Percentiles rank a stretch among this genome's conserved stretches.
Conservation (phyloP, 2,888 invertebrate genomes). For the Acanthosepion lycidas region DNA sequence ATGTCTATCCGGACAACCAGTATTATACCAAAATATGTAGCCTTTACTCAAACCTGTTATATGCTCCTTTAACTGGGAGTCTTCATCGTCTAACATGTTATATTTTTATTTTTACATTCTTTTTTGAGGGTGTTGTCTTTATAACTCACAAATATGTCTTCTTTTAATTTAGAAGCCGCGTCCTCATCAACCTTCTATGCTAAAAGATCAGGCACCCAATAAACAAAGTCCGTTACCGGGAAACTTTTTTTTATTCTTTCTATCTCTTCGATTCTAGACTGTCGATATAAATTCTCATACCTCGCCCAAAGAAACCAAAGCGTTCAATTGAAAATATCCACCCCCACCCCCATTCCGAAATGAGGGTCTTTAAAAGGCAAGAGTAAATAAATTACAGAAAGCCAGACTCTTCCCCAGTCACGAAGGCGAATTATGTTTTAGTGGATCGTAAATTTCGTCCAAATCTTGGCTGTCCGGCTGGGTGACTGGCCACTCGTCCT, state of each 20-base stretch:
- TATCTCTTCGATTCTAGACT: not conserved
- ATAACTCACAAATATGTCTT: not conserved
- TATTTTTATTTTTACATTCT: not conserved
- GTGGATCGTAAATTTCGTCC: conserved; percentile 33
- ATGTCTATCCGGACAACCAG: no score
- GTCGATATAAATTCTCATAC: not conserved
- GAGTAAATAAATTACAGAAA: not conserved
- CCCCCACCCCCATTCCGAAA: not conserved
- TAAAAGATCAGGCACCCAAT: not conserved
- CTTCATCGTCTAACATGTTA: not conserved
- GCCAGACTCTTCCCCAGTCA: not conserved
- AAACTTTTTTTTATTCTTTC: not conserved
- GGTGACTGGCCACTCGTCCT: not conserved
- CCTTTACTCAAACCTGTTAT: not conserved
- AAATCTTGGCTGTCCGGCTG: conserved; percentile 21
- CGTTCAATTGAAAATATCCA: not conserved
- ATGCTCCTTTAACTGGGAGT: not conserved
- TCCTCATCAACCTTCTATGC: not conserved
- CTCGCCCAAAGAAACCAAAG: not conserved
- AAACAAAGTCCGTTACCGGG: not conserved
- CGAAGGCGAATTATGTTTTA: not conserved
- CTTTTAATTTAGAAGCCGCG: not conserved
- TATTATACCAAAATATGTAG: not conserved
- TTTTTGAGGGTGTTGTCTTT: not conserved
- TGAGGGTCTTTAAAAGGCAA: not conserved